phyloP scores from a whole-genome alignment of 2,888 invertebrate species.

The Chorisops tibialis region DNA sequence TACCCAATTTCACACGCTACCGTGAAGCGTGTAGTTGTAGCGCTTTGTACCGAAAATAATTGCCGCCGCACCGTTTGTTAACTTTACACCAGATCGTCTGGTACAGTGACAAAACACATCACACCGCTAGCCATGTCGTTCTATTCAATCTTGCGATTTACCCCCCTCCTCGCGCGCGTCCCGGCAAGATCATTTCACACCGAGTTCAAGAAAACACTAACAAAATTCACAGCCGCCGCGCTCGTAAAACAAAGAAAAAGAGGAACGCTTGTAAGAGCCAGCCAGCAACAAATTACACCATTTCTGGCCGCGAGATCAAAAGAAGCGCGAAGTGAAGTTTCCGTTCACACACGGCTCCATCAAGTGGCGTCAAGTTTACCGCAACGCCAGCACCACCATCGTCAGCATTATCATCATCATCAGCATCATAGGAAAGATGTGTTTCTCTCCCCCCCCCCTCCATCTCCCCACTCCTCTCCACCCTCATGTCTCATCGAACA shows the following conservation, averaged over 20 bases:
- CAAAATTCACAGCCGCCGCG: too few species aligned
- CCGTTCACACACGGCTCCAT: constrained; percentile 9
- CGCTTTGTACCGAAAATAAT: constrained; percentile 2
- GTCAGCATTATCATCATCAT: constrained; percentile 5
- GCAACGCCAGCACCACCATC: background rate
- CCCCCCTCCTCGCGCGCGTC: too few species aligned
- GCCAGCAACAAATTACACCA: background rate
- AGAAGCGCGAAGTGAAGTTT: background rate
- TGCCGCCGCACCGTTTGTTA: background rate
- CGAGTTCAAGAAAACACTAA: too few species aligned
- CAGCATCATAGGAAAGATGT: too few species aligned
- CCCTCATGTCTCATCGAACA: background rate
- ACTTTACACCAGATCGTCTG: background rate
- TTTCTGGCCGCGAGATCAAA: constrained; percentile 5
- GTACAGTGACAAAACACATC: too few species aligned
- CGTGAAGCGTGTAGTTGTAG: background rate
- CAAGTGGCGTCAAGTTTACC: constrained; percentile 9
- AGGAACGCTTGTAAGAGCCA: background rate
- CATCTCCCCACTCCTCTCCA: background rate
- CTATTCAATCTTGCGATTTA: too few species aligned
- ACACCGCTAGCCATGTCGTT: too few species aligned
- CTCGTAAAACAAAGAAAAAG: too few species aligned
- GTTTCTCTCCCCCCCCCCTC: background rate
- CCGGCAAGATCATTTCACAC: too few species aligned
- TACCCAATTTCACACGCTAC: constrained; percentile 12